phyloP scores from a whole-genome alignment of 2,888 invertebrate species.

The Eulithis prunata region DNA sequence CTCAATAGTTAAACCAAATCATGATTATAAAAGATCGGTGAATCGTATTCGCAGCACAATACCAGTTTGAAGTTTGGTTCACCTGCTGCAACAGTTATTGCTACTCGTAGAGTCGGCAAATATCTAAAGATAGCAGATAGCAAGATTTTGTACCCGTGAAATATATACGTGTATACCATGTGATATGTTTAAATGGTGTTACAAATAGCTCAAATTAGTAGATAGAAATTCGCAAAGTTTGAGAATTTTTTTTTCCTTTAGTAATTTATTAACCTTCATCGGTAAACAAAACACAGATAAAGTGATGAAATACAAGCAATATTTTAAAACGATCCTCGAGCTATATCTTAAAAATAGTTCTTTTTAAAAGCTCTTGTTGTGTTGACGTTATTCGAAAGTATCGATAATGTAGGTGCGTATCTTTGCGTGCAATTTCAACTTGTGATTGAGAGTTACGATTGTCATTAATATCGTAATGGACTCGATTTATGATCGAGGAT shows the following conservation, averaged over 20 bases:
- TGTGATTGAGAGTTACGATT: constrained; percentile 76
- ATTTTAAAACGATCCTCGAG: constrained; percentile 42
- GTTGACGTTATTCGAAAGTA: constrained; percentile 51
- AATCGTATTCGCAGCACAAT: constrained; percentile 10
- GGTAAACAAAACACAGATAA: constrained; percentile 39
- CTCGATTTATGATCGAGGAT: constrained; percentile 71
- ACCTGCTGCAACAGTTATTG: constrained; percentile 23
- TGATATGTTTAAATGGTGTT: too few relatives aligned
- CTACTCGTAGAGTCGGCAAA: constrained; percentile 21
- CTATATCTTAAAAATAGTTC: constrained; percentile 40
- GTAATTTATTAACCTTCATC: constrained; percentile 40
- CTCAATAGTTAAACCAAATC: constrained; percentile 19
- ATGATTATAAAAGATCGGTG: constrained; percentile 21
- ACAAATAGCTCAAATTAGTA: neutral
- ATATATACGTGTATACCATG: neutral
- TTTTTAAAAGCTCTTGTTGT: constrained; percentile 47
- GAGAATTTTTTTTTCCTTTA: constrained; percentile 40
- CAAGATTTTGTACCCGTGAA: neutral
- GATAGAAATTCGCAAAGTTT: neutral
- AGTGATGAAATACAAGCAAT: constrained; percentile 41
- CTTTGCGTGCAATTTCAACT: constrained; percentile 60
- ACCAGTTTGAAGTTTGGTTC: constrained; percentile 20
- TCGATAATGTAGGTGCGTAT: constrained; percentile 53
- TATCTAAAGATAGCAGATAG: neutral
- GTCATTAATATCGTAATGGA: constrained; percentile 77